A percentile compares a stretch with the other conserved stretches of the same genome.
These are phyloP conservation scores for Oreohelix idahoensis DNA, from an alignment of 1,140 invertebrate genomes.

Conservation along the genomic window DNA sequence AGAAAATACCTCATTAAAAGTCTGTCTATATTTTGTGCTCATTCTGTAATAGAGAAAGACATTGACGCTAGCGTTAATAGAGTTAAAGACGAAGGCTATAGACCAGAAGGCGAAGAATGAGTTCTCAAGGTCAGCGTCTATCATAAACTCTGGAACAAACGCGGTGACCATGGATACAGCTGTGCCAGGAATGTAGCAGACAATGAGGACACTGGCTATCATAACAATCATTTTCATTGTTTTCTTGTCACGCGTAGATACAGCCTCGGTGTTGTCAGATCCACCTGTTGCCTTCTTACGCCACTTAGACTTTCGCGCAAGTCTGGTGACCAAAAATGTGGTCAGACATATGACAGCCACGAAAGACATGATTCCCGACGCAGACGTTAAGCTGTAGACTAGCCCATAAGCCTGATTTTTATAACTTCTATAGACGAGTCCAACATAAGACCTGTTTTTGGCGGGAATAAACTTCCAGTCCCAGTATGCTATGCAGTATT, in stretches of 20 bases:
- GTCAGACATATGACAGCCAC: constrained; percentile 12
- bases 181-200: constrained; percentile 10
- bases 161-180: too few species aligned
- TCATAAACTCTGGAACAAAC: neutral
- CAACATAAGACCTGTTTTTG: neutral
- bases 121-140: neutral
- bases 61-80: constrained; percentile 20
- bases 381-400: neutral
- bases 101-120: neutral
- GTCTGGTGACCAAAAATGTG: neutral
- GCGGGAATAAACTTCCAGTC: constrained; percentile 8
- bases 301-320: constrained; percentile 3
- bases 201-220: constrained; percentile 23
- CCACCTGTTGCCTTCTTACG: neutral
- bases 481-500: neutral
- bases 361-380: neutral
- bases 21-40: constrained; percentile 12
- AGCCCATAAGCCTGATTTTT: neutral
- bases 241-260: neutral
- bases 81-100: neutral
- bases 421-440: neutral
- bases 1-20: neutral
- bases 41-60: constrained; percentile 16
- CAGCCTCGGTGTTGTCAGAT: neutral
- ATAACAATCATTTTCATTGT: constrained; percentile 15